These are phyloP conservation scores for Conus canariensis DNA, from an alignment of 2,888 invertebrate genomes.

Conservation along the genomic window DNA sequence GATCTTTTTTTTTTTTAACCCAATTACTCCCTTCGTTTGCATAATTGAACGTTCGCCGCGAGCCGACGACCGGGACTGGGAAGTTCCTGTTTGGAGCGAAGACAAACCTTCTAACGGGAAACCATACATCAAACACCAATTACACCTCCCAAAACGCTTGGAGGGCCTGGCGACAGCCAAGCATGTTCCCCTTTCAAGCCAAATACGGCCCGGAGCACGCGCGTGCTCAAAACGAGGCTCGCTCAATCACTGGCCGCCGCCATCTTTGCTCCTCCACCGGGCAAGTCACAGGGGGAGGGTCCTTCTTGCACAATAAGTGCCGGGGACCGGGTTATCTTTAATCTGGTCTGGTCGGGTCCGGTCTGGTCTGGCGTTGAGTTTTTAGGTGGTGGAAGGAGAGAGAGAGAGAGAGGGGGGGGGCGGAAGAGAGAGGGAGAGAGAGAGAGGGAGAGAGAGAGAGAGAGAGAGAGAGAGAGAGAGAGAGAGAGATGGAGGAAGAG, in stretches of 20 bases:
- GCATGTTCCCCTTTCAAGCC: constrained; percentile 8
- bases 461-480: too few species aligned
- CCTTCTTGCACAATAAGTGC: constrained; percentile 43
- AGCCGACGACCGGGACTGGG: neutral
- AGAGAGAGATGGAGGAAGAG: too few species aligned
- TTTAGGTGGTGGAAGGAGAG: neutral
- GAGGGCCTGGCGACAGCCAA: neutral
- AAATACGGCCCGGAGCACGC: constrained; percentile 35
- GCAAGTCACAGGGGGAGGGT: constrained; percentile 2
- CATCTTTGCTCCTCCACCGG: neutral
- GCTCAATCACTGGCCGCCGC: constrained; percentile 32
- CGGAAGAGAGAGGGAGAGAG: too few species aligned
- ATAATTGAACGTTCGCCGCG: neutral
- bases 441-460: too few species aligned
- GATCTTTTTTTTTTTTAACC: too few species aligned
- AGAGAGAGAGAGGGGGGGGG: too few species aligned
- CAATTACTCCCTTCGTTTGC: neutral
- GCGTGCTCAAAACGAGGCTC: constrained; percentile 36
- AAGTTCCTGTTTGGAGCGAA: neutral
- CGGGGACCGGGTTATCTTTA: constrained; percentile 22
- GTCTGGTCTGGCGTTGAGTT: neutral
- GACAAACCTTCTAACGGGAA: neutral
- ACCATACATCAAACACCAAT: constrained; percentile 26
- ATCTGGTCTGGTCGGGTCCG: neutral
- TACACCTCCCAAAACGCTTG: neutral